Base-by-base conservation (phyloP, 2,888 invertebrate species). In the Crocallis elinguaria region DNA sequence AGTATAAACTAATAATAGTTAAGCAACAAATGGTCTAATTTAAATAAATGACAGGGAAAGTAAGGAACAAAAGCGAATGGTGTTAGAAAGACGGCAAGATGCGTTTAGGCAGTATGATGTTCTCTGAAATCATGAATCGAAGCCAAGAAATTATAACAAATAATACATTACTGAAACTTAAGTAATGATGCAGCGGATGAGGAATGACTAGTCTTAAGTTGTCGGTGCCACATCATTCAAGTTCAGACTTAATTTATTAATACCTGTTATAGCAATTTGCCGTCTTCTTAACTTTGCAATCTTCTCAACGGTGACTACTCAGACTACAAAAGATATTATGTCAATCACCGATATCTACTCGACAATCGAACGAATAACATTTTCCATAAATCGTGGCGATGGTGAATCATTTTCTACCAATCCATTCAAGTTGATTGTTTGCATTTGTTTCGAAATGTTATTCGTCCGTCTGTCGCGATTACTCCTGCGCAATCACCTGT, bases 71-170 rank as follows among this genome's bases (percentile, higher is more conserved):
- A 81, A 74, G 77, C 77, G 76, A 62, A 82, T 77, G 64, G 84
- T 82, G 83, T 87, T 84, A 87, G 82, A 88, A 89, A 91, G 91
- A 91, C 91, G 91, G 91, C 91, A 91, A 90, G 88, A 88, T 90
- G 91, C 89, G 84, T 86, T 85, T 79, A 84, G 79, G 83, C 69
- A 80, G 77, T 77, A 73, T 71, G 82, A 83, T 82, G 83, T 75
- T 75, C 69, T 83, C 84, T 84, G 76, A 88, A 87, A 90, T 81
- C 75, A 83, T 84, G 82, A 76, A 78, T 79, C 75, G 75, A 84
- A 84, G 82, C 83, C 69, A 82, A 73, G 71, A 83, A 84, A 85
- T 74, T 65, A 84, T 73, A 82, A 81, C 41, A 48, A 48, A 64
- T 81, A 49, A 61, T 80, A 81, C 69, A 82, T 83, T 68, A 71